Evolutionary conservation across 2,113 vertebrate species (phyloP), one percentile per base, ranked within the genome.

Genomic region (Madoqua kirkii): DNA sequence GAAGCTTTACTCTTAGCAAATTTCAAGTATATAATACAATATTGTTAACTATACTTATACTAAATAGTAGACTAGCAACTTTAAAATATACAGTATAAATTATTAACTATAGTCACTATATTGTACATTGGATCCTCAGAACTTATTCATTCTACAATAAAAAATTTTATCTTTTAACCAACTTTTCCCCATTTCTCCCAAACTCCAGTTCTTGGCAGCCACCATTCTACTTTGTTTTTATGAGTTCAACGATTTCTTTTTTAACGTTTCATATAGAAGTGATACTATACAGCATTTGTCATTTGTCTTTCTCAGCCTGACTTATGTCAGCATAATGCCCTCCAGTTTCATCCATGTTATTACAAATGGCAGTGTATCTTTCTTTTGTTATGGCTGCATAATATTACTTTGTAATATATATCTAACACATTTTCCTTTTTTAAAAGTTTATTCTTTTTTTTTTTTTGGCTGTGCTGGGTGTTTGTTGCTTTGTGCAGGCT

Each of bases 381-480:
- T 89, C n/a, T 76, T 71, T 82, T 81, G 36, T 50, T 40, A 59
- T 29, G 29, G 60, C n/a, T 48, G 7, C 67, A 79, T 86, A 90
- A 64, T 93, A 90, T 89, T 57, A 11, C 14, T 48, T 36, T 50
- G 14, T 33, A 74, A 74, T 71, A 54, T 55, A 27, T 84, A 48
- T 62, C 36, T 64, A 25, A 8, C 11, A 88, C 12, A 25, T 36
- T 40, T 64, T 85, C 79, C 27, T 15, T 62, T 60, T 60, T 29
- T 6, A 0, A 0, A 9, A 59, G 31, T 60, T 60, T 31, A 31
- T 60, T 60, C 3, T 14, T 31, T 60, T 60, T 29, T 25, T 54
- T 57, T 60, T 60, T 60, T 29, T 6, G 59, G 59, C 29, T 29
- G 29, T 60, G 12, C 12, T 31, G 27, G 10, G 59, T 29, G 59